phyloP scores from a whole-genome alignment of 1,140 invertebrate genomes.

The Piezodorus guildinii region DNA sequence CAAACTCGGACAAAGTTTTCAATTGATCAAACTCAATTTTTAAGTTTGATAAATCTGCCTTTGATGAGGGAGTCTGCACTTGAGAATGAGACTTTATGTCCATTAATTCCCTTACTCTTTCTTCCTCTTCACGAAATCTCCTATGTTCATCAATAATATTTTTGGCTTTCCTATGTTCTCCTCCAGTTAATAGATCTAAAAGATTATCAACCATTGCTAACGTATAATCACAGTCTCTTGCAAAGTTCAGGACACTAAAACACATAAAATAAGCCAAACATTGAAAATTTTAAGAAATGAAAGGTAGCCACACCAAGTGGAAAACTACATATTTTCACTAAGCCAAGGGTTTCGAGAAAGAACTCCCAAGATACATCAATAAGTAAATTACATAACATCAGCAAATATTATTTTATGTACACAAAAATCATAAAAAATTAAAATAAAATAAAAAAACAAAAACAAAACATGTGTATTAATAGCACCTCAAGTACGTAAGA shows the following conservation, averaged over 20 bases:
- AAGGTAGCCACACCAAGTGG: no score
- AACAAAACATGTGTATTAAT: no score
- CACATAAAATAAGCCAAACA: conserved; percentile 23
- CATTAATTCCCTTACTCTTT: conserved; percentile 42
- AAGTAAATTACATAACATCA: no score
- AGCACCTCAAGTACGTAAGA: no score
- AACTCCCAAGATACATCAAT: no score
- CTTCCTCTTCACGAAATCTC: conserved; percentile 47
- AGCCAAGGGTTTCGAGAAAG: no score
- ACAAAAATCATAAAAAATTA: no score
- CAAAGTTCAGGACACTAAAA: conserved; percentile 63
- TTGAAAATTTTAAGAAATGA: conserved; percentile 10
- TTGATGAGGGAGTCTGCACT: not conserved
- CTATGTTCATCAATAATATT: conserved; percentile 50
- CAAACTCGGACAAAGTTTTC: conserved; percentile 57
- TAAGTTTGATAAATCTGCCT: conserved; percentile 34
- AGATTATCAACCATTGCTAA: conserved; percentile 73
- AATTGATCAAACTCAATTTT: conserved; percentile 65
- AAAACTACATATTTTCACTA: no score
- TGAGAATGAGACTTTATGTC: conserved; percentile 30
- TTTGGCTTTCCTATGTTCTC: conserved; percentile 70
- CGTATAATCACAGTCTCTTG: conserved; percentile 70
- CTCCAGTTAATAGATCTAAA: conserved; percentile 67
- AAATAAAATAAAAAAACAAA: no score
- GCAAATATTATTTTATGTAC: no score